phyloP scores from a whole-genome alignment of 2,113 vertebrate species.

The Prionailurus viverrinus region DNA sequence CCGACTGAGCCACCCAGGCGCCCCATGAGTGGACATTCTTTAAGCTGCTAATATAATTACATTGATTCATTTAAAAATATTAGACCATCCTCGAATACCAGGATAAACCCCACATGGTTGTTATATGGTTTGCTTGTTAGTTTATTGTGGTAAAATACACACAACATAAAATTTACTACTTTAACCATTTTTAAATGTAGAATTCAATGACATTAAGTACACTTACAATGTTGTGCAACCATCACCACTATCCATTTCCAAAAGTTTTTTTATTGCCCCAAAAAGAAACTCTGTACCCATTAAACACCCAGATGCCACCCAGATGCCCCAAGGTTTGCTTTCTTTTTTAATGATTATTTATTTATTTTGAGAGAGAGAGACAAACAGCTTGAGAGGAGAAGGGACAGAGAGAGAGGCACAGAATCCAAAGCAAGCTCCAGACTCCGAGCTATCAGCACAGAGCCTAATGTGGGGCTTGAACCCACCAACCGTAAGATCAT shows the following conservation, averaged over 20 bases:
- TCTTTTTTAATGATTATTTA: no score
- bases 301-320: neutral
- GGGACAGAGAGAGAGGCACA: no score
- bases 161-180: neutral
- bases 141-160: neutral
- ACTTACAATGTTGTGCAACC: neutral
- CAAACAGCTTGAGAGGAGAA: no score
- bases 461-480: no score
- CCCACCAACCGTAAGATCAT: no score
- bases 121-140: neutral
- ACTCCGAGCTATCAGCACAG: no score
- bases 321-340: no score
- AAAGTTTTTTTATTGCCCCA: neutral
- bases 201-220: neutral
- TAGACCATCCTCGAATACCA: neutral
- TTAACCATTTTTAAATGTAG: neutral
- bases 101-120: neutral
- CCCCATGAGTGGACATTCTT: neutral
- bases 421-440: no score
- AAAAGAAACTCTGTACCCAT: neutral
- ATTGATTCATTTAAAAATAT: conserved; percentile 4
- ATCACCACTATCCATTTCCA: neutral
- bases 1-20: no score
- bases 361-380: no score
- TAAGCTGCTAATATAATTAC: neutral